These are phyloP conservation scores for Trichomycterus rosablanca DNA, from an alignment of 2,113 vertebrate genomes.

Conservation along the genomic window DNA sequence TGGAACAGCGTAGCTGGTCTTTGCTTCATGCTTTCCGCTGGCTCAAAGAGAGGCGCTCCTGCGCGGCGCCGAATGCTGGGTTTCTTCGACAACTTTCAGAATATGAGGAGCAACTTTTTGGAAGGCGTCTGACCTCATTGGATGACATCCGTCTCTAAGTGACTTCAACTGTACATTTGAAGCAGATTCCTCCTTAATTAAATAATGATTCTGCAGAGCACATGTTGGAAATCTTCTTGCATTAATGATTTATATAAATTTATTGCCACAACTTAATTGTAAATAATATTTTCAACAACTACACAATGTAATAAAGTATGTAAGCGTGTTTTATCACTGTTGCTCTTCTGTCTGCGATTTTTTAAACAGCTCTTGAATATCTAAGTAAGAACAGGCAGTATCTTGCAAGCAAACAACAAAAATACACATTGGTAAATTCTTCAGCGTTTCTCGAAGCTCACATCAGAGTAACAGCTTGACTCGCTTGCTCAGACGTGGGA, in stretches of 20 bases:
- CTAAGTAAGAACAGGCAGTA: background rate
- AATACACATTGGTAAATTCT: slow-evolving; percentile 1
- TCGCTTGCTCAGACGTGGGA: background rate
- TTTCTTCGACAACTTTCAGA: slow-evolving; percentile 58
- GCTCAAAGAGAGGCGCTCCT: slow-evolving; percentile 60
- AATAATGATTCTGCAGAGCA: background rate
- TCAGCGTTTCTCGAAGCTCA: background rate
- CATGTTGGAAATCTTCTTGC: background rate
- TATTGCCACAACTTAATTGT: background rate
- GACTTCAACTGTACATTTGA: too few species aligned
- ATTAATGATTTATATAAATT: background rate
- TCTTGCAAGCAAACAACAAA: background rate
- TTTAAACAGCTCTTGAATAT: too few species aligned
- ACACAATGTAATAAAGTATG: slow-evolving; percentile 18
- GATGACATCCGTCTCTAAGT: slow-evolving; percentile 56
- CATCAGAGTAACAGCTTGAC: background rate
- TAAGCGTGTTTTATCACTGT: background rate
- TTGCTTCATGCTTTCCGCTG: slow-evolving; percentile 58
- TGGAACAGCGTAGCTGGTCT: slow-evolving; percentile 57
- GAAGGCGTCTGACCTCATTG: slow-evolving; percentile 53
- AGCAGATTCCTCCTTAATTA: too few species aligned
- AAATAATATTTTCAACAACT: background rate
- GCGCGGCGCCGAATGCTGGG: slow-evolving; percentile 56
- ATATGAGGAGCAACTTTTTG: slow-evolving; percentile 63
- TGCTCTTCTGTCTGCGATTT: too few species aligned